Evolutionary conservation across 2,113 vertebrate species (phyloP), one percentile per base, ranked within the genome.

Genomic region (Stegostoma tigrinum): DNA sequence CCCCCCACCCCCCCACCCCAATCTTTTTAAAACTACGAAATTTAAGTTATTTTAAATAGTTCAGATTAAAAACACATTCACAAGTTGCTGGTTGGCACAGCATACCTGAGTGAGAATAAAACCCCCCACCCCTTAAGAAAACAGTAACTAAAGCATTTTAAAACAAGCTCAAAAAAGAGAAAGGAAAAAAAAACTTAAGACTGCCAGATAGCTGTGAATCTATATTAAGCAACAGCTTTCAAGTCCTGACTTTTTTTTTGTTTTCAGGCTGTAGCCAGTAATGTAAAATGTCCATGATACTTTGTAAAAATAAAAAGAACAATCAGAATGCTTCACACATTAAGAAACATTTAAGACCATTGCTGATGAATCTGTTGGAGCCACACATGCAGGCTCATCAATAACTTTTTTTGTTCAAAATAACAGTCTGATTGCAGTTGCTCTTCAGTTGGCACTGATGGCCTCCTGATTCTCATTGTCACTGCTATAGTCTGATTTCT

Each of bases 401-500:
- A 98, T 98, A 98, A 98, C 97, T 97, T 97, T 97, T 72, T 61
- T 45, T 96, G 67, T 96, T 96, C 96, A 96, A 52, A 87, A 27
- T 96, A 27, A 91, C 95, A 95, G 94, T 97, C 96, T 97, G 93
- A 93, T 91, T 86, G 95, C 91, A 48, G 83, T 96, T 90, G 97
- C 97, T 97, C 97, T 97, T 99, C 98, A 99, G 98, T 99, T 99
- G 98, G 99, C 98, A 97, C 98, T 98, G 97, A 99, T 98, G 96
- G 98, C 98, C 98, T 99, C 99, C 66, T 98, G 98, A 96, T 98
- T 98, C 97, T 99, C 99, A 0, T 99, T 99, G 97, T 99, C 99
- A 97, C 99, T 99, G 97, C 99, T 99, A 98, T 99, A 99, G 99
- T 99, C 99, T 98, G 99, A 99, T 98, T 99, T 99, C 97, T 99